These are phyloP conservation scores for Lasius platythorax DNA, from an alignment of 2,888 invertebrate genomes.

Conservation along the genomic window DNA sequence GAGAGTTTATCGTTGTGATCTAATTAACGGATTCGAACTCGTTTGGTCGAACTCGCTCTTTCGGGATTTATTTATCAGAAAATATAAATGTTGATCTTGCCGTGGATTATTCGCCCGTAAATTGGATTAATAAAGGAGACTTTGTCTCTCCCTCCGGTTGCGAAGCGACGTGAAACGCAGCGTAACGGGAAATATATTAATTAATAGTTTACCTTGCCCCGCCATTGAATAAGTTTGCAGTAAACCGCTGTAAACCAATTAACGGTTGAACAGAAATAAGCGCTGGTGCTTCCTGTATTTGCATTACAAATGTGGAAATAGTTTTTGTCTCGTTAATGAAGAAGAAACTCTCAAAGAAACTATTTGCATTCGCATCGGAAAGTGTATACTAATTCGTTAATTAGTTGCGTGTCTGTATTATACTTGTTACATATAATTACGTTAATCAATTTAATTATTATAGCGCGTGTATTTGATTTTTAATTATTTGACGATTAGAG, in stretches of 20 bases:
- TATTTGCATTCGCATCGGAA: background rate
- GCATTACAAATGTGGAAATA: slow-evolving; percentile 40
- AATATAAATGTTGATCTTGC: slow-evolving; percentile 49
- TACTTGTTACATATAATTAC: background rate
- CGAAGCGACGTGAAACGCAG: slow-evolving; percentile 2
- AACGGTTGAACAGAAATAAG: slow-evolving; percentile 41
- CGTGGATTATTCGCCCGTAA: slow-evolving; percentile 19
- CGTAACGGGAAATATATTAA: slow-evolving; percentile 37
- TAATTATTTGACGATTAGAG: slow-evolving; percentile 29
- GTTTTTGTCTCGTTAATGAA: slow-evolving; percentile 15
- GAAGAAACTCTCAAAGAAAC: slow-evolving; percentile 31
- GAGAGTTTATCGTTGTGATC: slow-evolving; percentile 48
- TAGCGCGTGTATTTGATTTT: background rate
- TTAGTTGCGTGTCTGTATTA: background rate
- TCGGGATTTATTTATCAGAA: slow-evolving; percentile 50
- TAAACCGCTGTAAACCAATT: slow-evolving; percentile 35
- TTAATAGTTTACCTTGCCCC: slow-evolving; percentile 43
- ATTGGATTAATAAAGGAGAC: slow-evolving; percentile 39
- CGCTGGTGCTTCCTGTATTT: slow-evolving; percentile 16
- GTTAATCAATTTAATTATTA: background rate
- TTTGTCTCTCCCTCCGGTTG: background rate
- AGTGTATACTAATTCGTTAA: slow-evolving; percentile 9
- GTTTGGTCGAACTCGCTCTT: slow-evolving; percentile 12
- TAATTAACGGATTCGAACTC: slow-evolving; percentile 45
- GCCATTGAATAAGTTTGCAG: slow-evolving; percentile 39